phyloP scores from a whole-genome alignment of 2,113 vertebrate genomes.

The Brachypodius melanocephalos region DNA sequence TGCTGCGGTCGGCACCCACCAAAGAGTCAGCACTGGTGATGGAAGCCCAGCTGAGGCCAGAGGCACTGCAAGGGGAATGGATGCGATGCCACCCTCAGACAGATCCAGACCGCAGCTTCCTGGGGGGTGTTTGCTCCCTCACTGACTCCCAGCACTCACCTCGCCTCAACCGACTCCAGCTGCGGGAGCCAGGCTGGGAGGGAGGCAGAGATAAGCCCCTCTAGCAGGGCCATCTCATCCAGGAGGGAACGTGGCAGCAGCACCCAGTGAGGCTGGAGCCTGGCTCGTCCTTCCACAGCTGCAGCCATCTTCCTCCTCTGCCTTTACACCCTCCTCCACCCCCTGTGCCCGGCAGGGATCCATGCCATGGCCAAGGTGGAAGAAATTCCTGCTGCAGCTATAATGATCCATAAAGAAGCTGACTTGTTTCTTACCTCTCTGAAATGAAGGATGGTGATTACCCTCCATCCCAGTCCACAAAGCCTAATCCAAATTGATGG shows the following conservation, averaged over 20 bases:
- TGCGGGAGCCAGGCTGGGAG: rapidly evolving
- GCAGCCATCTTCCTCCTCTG: background rate
- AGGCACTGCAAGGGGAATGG: background rate
- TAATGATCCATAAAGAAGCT: conserved; percentile 14
- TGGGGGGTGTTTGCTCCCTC: background rate
- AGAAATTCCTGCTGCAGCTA: background rate
- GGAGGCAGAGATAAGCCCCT: background rate
- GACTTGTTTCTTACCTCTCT: conserved; percentile 39
- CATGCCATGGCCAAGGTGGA: background rate
- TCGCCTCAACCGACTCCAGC: rapidly evolving
- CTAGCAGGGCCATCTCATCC: background rate
- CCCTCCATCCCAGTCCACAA: conserved; percentile 28
- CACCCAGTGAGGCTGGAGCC: background rate
- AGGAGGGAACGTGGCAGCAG: background rate
- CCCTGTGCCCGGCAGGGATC: rapidly evolving
- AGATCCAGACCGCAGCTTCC: rapidly evolving
- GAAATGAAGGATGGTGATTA: conserved; percentile 51
- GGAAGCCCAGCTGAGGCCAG: background rate
- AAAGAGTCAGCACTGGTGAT: rapidly evolving
- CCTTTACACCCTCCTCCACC: background rate
- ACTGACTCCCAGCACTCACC: background rate
- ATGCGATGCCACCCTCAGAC: rapidly evolving
- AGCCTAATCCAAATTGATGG: conserved; percentile 31
- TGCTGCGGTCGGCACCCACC: background rate
- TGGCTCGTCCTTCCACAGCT: background rate